Conservation (phyloP, 1,140 invertebrate genomes). For the Calephelis nemesis region DNA sequence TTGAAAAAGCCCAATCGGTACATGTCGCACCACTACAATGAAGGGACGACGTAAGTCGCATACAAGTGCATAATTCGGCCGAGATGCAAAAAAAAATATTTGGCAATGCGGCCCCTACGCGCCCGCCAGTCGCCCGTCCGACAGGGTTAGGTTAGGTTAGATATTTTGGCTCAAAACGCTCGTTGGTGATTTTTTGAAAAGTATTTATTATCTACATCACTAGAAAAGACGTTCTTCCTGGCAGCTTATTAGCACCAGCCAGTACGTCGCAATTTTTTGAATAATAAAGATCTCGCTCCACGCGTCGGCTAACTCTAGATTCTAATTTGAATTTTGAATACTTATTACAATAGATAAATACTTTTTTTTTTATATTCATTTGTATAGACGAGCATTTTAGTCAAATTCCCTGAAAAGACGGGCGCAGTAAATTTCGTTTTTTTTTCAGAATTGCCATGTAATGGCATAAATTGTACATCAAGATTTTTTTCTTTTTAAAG, state of each 20-base stretch:
- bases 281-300: slow-evolving; percentile 55
- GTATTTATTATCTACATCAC: slow-evolving; percentile 58
- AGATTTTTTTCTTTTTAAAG: slow-evolving; percentile 54
- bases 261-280: slow-evolving; percentile 68
- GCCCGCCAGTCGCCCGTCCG: slow-evolving; percentile 76
- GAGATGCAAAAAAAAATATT: slow-evolving; percentile 80
- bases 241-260: slow-evolving; percentile 52
- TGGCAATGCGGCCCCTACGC: slow-evolving; percentile 78
- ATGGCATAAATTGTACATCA: slow-evolving; percentile 57
- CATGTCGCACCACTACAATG: slow-evolving; percentile 76
- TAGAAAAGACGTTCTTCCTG: slow-evolving; percentile 60
- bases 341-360: slow-evolving; percentile 34
- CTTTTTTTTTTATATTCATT: slow-evolving; percentile 37
- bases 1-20: slow-evolving; percentile 74
- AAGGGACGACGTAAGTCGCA: slow-evolving; percentile 77
- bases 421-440: slow-evolving; percentile 50
- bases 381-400: slow-evolving; percentile 51
- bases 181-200: slow-evolving; percentile 72
- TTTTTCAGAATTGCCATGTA: slow-evolving; percentile 50
- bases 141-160: slow-evolving; percentile 78
- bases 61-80: slow-evolving; percentile 79
- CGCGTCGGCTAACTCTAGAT: slow-evolving; percentile 49
- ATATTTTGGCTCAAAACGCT: slow-evolving; percentile 78
- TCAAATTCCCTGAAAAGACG: slow-evolving; percentile 41
- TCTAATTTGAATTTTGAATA: slow-evolving; percentile 59